Conservation (phyloP, 2,113 vertebrate species). For the Eolophus roseicapilla region DNA sequence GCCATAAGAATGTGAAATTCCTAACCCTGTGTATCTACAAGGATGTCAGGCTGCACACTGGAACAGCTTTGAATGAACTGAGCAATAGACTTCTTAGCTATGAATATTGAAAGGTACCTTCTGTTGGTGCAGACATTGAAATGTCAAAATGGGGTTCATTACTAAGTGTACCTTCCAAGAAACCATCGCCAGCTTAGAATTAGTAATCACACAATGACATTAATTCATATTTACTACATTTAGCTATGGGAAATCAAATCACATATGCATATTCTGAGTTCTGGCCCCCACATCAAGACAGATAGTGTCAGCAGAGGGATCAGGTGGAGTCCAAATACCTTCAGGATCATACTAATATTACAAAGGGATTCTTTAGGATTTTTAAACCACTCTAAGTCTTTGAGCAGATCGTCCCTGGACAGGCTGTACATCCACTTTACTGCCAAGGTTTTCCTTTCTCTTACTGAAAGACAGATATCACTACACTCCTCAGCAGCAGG, state of each 20-base stretch:
- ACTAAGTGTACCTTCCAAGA: background rate
- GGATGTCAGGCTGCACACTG: background rate
- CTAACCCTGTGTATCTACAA: background rate
- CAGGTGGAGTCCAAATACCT: background rate
- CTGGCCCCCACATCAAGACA: background rate
- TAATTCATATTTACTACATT: background rate
- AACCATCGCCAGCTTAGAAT: background rate
- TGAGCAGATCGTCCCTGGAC: background rate
- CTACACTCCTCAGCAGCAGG: background rate
- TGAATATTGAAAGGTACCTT: background rate
- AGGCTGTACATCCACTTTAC: background rate
- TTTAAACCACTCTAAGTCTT: background rate
- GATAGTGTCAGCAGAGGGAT: background rate
- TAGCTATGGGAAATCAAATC: background rate
- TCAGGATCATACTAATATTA: background rate
- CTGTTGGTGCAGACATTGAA: background rate
- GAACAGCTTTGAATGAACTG: background rate
- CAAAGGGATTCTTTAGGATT: background rate
- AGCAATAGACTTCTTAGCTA: background rate
- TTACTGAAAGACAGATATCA: background rate
- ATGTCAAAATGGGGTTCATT: background rate
- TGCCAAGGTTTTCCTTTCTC: background rate
- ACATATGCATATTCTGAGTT: background rate
- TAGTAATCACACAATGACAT: background rate
- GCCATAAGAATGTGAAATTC: background rate